Evolutionary conservation across 2,797 vertebrate genomes (phyloP).

Genomic region (Channa striata): DNA sequence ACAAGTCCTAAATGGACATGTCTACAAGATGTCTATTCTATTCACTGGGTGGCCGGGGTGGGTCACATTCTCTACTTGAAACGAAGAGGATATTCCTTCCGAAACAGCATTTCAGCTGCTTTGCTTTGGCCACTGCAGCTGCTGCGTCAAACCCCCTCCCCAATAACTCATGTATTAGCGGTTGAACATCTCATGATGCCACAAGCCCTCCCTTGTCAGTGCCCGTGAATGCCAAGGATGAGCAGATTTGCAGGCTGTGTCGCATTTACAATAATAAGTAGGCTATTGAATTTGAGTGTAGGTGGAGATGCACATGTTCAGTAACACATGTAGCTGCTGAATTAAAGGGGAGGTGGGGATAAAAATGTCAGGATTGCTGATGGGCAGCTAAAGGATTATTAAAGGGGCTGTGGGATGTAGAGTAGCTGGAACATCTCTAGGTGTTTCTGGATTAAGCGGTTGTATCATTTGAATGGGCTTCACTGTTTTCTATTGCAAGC

Average conservation of each 20-base stretch:
- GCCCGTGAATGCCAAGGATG: conserved; percentile 74
- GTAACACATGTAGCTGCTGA: conserved; percentile 69
- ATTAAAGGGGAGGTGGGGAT: conserved; percentile 46
- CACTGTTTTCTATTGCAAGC: not conserved
- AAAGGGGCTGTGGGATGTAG: conserved; percentile 55
- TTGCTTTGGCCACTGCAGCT: conserved; percentile 28
- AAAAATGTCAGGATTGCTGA: conserved; percentile 51
- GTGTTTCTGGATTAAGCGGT: conserved; percentile 56
- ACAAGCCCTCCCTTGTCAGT: conserved; percentile 38
- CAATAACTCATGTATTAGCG: conserved; percentile 23
- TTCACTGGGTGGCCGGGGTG: conserved; percentile 22
- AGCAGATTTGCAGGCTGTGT: conserved; percentile 74
- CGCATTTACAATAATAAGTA: conserved; percentile 79
- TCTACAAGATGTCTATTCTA: conserved; percentile 51
- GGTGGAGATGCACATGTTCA: conserved; percentile 80
- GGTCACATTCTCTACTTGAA: conserved; percentile 43
- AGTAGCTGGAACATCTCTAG: conserved; percentile 47
- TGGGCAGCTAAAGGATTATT: conserved; percentile 65
- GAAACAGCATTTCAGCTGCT: conserved; percentile 33
- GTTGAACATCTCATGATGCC: conserved; percentile 56
- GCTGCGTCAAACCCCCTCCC: not conserved
- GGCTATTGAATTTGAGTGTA: conserved; percentile 78
- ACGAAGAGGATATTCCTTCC: conserved; percentile 16
- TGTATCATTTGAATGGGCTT: conserved; percentile 7
- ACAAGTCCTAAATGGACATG: conserved; percentile 49